Conservation (phyloP, 1,140 invertebrate genomes). For the Eumeta japonica region DNA sequence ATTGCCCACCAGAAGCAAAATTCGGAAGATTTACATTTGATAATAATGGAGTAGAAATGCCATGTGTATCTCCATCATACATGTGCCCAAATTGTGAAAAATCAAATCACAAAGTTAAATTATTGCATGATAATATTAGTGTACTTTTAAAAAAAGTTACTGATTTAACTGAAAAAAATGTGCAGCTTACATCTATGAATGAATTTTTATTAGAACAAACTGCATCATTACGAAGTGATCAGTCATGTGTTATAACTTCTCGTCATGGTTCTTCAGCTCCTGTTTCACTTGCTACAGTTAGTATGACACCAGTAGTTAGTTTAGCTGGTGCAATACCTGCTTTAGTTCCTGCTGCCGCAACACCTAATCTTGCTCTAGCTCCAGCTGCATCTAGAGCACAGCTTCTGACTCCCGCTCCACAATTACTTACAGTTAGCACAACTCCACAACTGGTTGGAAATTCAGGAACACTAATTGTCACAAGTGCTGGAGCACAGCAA, state of each 20-base stretch:
- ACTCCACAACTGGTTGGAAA: conserved; percentile 48
- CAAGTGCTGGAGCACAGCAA: conserved; percentile 49
- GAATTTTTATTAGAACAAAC: conserved; percentile 49
- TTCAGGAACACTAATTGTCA: conserved; percentile 47
- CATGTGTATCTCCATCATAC: background rate
- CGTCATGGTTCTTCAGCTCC: conserved; percentile 47
- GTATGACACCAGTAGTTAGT: conserved; percentile 49
- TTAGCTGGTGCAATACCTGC: conserved; percentile 40
- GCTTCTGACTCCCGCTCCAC: conserved; percentile 42
- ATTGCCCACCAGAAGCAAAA: conserved; percentile 45
- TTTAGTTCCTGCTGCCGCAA: conserved; percentile 37
- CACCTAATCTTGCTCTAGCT: conserved; percentile 39
- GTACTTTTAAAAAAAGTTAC: conserved; percentile 44
- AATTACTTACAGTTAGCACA: conserved; percentile 48
- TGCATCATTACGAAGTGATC: conserved; percentile 35
- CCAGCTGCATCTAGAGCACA: conserved; percentile 46
- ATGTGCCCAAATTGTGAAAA: conserved; percentile 38
- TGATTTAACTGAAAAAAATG: conserved; percentile 47
- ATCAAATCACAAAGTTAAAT: conserved; percentile 43
- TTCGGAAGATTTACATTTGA: conserved; percentile 39
- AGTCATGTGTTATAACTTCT: conserved; percentile 47
- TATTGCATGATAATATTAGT: conserved; percentile 50
- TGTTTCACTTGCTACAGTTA: conserved; percentile 46
- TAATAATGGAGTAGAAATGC: conserved; percentile 28
- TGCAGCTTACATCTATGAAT: conserved; percentile 50